Evolutionary conservation across 2,888 invertebrate genomes (phyloP).

Genomic region (Meta bourneti): DNA sequence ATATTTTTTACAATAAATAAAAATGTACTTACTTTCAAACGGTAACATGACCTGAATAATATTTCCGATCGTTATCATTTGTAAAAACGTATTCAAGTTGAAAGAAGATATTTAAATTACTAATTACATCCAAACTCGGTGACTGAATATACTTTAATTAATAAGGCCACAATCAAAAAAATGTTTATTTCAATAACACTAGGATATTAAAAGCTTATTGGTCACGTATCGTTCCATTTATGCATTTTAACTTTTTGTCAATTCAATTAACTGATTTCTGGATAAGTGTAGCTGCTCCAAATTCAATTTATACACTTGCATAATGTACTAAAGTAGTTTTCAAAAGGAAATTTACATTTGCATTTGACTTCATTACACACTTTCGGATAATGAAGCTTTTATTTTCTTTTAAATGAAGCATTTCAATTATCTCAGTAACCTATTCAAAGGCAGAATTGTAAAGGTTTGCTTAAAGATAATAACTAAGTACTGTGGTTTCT

Average conservation of each 20-base stretch:
- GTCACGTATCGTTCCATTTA: background rate
- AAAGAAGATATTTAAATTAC: too few species aligned
- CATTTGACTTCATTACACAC: background rate
- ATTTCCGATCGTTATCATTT: too few species aligned
- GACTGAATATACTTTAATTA: background rate
- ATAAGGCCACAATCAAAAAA: background rate
- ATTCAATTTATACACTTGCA: background rate
- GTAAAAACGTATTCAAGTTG: too few species aligned
- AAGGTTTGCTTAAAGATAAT: background rate
- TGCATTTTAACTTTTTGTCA: background rate
- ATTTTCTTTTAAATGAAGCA: background rate
- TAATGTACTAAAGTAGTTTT: background rate
- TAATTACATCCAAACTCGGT: too few species aligned
- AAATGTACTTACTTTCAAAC: too few species aligned
- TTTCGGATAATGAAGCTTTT: background rate
- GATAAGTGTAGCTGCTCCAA: background rate
- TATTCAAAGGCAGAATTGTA: background rate
- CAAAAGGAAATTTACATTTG: background rate
- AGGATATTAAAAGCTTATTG: background rate
- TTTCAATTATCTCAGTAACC: background rate
- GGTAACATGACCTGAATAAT: too few species aligned
- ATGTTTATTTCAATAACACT: background rate
- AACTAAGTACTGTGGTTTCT: background rate
- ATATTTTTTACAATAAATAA: too few species aligned
- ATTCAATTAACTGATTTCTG: constrained; percentile 2